Base-by-base conservation (phyloP, 2,888 invertebrate species). In the Sericinus montela region DNA sequence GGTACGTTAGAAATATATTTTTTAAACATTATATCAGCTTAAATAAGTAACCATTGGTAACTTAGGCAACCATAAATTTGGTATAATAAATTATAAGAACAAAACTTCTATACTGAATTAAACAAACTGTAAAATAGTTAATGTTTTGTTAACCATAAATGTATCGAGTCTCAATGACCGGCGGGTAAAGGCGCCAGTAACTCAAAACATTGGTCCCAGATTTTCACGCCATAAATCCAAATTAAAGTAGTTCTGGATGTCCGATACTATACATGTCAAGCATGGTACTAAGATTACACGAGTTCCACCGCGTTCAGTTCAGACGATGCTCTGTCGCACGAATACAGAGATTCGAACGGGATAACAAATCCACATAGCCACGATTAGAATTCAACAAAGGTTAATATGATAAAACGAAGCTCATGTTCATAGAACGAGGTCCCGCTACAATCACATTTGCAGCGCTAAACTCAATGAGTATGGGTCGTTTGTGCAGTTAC, bases 341-440 rank as follows among this genome's bases (percentile, higher is more conserved):
- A 29, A 28, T 8, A 30, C 34, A 25, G 14, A 23, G 36, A 37
- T 48, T 30, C 42, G 32, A 34, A 16, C 13, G 11, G 34, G 43
- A 48, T 48, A 19, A 19, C 5, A n/a, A n/a, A 19, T 19, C 3
- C 19, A 19, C 25, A 25, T 8, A 8, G 32, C 10, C 32, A 30
- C 48, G 43, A 44, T 45, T 41, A 29, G 40, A 49, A 49, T 49
- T 49, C 49, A 49, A 40, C 45, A 45, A 45, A 49, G 49, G 49
- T 49, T 49, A 49, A 45, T 49, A 45, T 49, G 45, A 49, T 49
- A 49, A 49, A 49, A 49, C 40, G 45, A 40, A 29, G 45, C 40
- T 45, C 45, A 44, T 49, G 49, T 45, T 45, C 45, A 23, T 13
- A 43, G 48, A 45, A 49, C 29, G 49, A 29, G 45, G 40, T 45